phyloP scores from a whole-genome alignment of 2,797 vertebrate genomes.

The Microctenopoma steveboyesi region DNA sequence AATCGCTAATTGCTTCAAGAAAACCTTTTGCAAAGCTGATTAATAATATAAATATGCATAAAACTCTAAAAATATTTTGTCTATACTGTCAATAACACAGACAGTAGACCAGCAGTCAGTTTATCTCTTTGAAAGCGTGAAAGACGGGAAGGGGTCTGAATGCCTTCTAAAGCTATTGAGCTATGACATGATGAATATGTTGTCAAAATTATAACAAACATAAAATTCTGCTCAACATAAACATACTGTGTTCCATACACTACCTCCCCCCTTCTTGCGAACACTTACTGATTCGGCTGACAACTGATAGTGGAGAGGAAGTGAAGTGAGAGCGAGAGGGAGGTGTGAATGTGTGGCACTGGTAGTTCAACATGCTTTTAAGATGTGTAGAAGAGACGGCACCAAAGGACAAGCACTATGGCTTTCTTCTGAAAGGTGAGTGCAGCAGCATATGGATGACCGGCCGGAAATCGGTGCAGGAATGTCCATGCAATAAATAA shows the following conservation, averaged over 20 bases:
- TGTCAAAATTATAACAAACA: too few relatives aligned
- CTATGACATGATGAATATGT: too few relatives aligned
- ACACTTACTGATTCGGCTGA: slow-evolving; percentile 45
- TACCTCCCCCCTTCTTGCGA: not conserved
- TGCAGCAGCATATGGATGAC: slow-evolving; percentile 2
- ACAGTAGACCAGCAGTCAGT: too few relatives aligned
- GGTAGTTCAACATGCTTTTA: slow-evolving; percentile 50
- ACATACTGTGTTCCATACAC: too few relatives aligned
- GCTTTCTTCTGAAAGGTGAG: slow-evolving; percentile 61
- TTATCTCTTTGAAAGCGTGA: too few relatives aligned
- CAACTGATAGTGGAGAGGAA: slow-evolving; percentile 29
- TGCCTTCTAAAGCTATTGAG: too few relatives aligned
- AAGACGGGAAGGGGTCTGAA: too few relatives aligned
- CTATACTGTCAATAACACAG: too few relatives aligned
- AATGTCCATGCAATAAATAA: not conserved
- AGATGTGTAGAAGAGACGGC: slow-evolving; percentile 42
- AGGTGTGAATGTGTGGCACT: slow-evolving; percentile 43
- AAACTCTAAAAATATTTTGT: too few relatives aligned
- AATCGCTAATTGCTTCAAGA: too few relatives aligned
- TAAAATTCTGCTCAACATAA: not conserved
- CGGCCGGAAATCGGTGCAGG: not conserved
- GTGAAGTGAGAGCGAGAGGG: slow-evolving; percentile 33
- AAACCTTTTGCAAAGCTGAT: too few relatives aligned
- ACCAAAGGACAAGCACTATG: slow-evolving; percentile 28
- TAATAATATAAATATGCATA: too few relatives aligned